Evolutionary conservation across 2,113 vertebrate genomes (phyloP), one percentile per base, ranked within the genome.

Genomic region (Lepidothrix coronata): DNA sequence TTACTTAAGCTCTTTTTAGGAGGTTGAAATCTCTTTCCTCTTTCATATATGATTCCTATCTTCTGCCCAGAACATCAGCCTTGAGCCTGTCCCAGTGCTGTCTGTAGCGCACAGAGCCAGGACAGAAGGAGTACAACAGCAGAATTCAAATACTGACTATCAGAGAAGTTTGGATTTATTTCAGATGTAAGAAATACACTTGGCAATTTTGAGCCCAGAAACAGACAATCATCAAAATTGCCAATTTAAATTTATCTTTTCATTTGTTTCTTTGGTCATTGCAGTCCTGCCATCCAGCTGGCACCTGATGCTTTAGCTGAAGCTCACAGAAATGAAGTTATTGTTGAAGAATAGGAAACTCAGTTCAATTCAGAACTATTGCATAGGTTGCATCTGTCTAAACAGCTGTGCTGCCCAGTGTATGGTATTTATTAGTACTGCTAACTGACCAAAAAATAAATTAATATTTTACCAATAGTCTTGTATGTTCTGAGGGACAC

Each of bases 211-310:
- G 51, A 94, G 62, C 23, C 52, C 55, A 66, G n/a, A 90, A 62
- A 11, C 58, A 46, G 51, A 74, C 49, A 95, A 92, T 89, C 35
- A 62, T 19, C 27, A 51, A 76, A 94, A 54, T 1, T 54, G 31
- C 31, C 48, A 65, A 90, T 86, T 90, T 81, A 83, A 83, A 92
- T 88, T 67, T 83, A 13, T 94, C 71, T 77, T 76, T 88, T 63
- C 11, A n/a, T 77, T 86, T 14, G 10, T 84, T 88, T 85, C 83
- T 67, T 66, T 79, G 48, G 23, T 66, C 2, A 4, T 19, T 71
- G 33, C 28, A 77, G 30, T 35, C 22, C 78, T 80, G 39, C n/a
- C 8, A 7, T 82, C 82, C 82, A 93, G 63, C 68, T 91, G 89
- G 72, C 75, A 93, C 22, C 55, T 59, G 57, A 84, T 78, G 31